Percentiles rank a stretch among this genome's conserved stretches.
Conservation (phyloP, 2,113 vertebrate genomes). For the Falco punctatus region DNA sequence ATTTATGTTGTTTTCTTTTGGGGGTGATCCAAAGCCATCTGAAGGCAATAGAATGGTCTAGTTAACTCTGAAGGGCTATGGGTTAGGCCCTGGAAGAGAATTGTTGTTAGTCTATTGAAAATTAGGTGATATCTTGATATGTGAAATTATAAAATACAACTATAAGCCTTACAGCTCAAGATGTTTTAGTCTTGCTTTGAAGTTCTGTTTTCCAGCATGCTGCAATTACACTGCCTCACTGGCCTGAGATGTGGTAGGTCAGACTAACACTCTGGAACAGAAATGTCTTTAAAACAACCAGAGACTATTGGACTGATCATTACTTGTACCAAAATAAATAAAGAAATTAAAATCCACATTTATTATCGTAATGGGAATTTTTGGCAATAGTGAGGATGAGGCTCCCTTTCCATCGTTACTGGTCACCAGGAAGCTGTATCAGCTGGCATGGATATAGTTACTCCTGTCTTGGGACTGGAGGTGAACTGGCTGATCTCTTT, state of each 20-base stretch:
- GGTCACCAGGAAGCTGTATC: neutral
- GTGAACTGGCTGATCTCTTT: neutral
- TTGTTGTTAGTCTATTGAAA: neutral
- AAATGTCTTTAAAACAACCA: neutral
- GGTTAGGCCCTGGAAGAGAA: neutral
- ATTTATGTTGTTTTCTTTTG: constrained; percentile 23
- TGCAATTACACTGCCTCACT: neutral
- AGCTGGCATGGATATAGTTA: no score
- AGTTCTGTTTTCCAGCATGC: neutral
- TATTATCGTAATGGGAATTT: neutral
- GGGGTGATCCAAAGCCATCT: constrained; percentile 17
- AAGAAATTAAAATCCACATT: neutral
- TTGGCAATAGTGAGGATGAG: neutral
- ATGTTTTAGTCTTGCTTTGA: neutral
- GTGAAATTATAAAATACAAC: constrained; percentile 13
- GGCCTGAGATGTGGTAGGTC: neutral
- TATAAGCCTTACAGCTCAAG: neutral
- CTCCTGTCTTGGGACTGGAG: neutral
- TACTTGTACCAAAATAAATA: neutral
- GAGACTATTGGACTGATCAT: neutral
- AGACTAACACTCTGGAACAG: neutral
- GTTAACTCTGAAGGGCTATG: neutral
- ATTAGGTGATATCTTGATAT: constrained; percentile 19
- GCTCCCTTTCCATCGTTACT: neutral
- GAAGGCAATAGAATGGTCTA: neutral